Evolutionary conservation across 2,797 vertebrate genomes (phyloP), one percentile per base, ranked within the genome.

Genomic region (Arrhamphus sclerolepis): DNA sequence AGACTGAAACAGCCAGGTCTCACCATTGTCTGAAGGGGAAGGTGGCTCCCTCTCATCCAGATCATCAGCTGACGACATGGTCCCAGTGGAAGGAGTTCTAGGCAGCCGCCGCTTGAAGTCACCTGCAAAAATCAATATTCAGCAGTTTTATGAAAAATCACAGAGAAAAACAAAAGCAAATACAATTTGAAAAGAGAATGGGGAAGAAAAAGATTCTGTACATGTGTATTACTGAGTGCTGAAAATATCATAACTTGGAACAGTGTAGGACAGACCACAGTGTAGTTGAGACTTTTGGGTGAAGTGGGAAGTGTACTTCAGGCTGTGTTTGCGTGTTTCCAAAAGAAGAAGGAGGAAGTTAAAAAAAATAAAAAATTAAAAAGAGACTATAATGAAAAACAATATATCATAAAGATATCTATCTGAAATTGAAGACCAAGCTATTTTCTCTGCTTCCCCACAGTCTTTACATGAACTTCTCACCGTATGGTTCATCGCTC

Each of bases 11-110:
- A 57, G 7, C 24, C 8, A 13, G 1, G 7, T 39, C 70, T 85
- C 88, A 97, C 97, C 97, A 71, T 96, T 95, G 82, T 98, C 96
- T 62, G 94, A 97, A 65, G 96, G 96, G 1, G 96, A 98, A 0
- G 94, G 95, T 1, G 92, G 95, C 69, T 98, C 97, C 82, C 97
- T 92, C 74, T 99, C 98, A 75, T 99, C 97, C 52, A 99, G 91
- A 83, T 99, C 98, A 56, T 99, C 97, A 0, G 97, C 96, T 62
- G 98, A 99, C 34, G 97, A 99, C 97, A 99, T 99, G 13, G 98
- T 99, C 56, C 98, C 98, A 4, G 96, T 98, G 64, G 98, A 99
- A 17, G 98, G 97, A 41, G 97, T 99, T 79, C 97, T 93, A 16
- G 96, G 97, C 81, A 99, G 93, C 55, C 95, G 93, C 31, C 97